A percentile compares a stretch with the other conserved stretches of the same genome.
Conservation (phyloP, 2,888 invertebrate genomes). For the Drosophila leonis region DNA sequence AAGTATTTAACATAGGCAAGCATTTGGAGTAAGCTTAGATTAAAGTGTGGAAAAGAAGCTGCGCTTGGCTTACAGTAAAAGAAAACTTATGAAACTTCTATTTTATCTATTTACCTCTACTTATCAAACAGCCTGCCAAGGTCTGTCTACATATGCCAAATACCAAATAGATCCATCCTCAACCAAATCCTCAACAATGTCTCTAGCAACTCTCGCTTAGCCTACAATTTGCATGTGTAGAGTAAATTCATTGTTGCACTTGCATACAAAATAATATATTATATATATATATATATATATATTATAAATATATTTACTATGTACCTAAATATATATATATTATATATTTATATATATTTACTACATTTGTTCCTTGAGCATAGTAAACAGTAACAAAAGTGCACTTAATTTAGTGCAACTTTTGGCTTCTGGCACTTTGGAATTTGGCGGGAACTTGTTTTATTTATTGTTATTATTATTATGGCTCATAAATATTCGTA, state of each 20-base stretch:
- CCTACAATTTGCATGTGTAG: slow-evolving; percentile 44
- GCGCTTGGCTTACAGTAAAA: neutral
- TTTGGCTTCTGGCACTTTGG: slow-evolving; percentile 42
- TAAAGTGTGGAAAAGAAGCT: neutral
- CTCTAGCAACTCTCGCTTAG: slow-evolving; percentile 30
- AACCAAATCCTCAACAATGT: neutral
- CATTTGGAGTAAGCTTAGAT: neutral
- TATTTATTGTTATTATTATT: slow-evolving; percentile 8
- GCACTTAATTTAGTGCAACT: slow-evolving; percentile 17
- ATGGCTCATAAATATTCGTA: slow-evolving; percentile 38
- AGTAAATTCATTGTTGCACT: slow-evolving; percentile 28
- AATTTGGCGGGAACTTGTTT: slow-evolving; percentile 64
- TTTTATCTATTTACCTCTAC: too few species aligned
- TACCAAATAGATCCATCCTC: neutral
- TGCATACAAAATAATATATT: slow-evolving; percentile 3
- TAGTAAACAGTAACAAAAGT: slow-evolving; percentile 13
- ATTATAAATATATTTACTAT: slow-evolving; percentile 9
- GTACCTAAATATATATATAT: slow-evolving; percentile 8
- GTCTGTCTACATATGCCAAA: neutral
- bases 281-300: slow-evolving; percentile 8
- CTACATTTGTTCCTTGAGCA: neutral
- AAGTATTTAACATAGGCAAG: neutral
- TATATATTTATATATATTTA: slow-evolving; percentile 7
- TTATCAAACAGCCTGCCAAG: too few species aligned
- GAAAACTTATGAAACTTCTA: too few species aligned